Base-by-base conservation (phyloP, 2,888 invertebrate genomes). In the Amorpha juglandis region DNA sequence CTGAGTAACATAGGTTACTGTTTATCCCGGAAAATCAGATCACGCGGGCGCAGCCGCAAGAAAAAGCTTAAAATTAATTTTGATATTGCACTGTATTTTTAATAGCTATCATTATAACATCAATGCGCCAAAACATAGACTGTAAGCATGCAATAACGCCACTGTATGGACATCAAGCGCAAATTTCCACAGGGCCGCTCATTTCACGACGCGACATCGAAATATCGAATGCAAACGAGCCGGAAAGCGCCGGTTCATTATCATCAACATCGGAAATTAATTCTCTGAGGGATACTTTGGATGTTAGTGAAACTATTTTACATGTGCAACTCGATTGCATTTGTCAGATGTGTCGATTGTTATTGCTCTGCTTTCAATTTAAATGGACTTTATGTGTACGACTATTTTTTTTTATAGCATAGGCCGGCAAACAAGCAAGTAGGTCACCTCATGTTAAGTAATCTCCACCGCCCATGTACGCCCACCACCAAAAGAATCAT, bases 251-350 rank as follows among this genome's bases (percentile, higher is more conserved):
- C 76, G 75, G 82, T 84, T 89, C 88, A 90, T 90, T 90, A 90
- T 81, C 82, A 76, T 77, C 81, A 77, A 52, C 82, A 86, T 89
- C 78, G 84, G 83, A 88, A 87, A 90, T 90, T 87, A 85, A 91
- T 88, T 86, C 88, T 80, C 86, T 52, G 71, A 45, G 51, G 62
- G 72, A 19, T 81, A 81, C 55, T 51, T 45, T 27, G 66, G 12
- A 66, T 55, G 53, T 12, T 58, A 58, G 58, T 47, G 19, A 35
- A 52, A 63, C 62, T 53, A 62, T 66, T 66, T 63, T 42, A 58
- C 58, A 58, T 58, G 38, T 55, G 50, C 50, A 19, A 16, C n/a
- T n/a, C 53, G 35, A 58, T 58, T 19, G 19, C 38, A 16, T 42
- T 58, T 35, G 38, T 52, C 38, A 58, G 58, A 58, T 16, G 11